A percentile compares a stretch with the other conserved stretches of the same genome.
Conservation (phyloP, 2,113 vertebrate species). For the Phalacrocorax carbo region DNA sequence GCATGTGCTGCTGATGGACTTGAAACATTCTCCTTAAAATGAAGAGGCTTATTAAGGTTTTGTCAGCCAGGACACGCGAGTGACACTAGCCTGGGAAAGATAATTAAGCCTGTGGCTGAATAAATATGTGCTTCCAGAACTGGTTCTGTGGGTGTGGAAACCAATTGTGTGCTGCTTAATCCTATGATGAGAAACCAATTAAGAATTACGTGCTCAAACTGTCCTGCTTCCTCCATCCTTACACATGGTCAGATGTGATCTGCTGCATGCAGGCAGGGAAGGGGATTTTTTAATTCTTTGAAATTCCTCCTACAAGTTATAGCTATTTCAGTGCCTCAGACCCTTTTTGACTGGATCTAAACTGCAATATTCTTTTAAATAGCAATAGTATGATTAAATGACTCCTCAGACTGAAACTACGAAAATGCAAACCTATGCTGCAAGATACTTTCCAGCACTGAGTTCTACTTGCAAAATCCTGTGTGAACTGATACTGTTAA, state of each 20-base stretch:
- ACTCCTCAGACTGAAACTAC: not conserved
- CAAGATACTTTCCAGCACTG: not conserved
- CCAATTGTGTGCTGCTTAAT: not conserved
- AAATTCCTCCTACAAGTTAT: not conserved
- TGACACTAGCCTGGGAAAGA: constrained; percentile 3
- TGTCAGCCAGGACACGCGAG: constrained; percentile 8
- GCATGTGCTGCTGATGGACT: not conserved
- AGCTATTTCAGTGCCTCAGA: not conserved
- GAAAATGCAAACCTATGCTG: not conserved
- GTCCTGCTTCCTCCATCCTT: constrained; percentile 29
- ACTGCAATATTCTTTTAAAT: not conserved
- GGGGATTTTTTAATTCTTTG: not conserved
- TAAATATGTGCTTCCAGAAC: constrained; percentile 8
- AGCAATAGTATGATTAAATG: not conserved
- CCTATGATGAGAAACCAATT: constrained; percentile 11
- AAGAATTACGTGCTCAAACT: not conserved
- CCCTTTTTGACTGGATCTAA: not conserved
- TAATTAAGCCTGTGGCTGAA: not conserved
- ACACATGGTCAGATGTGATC: not conserved
- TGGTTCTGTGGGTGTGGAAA: constrained; percentile 25
- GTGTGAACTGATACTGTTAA: not conserved
- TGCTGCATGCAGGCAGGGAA: not conserved
- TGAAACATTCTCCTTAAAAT: constrained; percentile 3
- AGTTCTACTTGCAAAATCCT: not conserved
- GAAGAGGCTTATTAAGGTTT: constrained; percentile 11